phyloP scores from a whole-genome alignment of 2,888 invertebrate genomes.

The Sesia apiformis region DNA sequence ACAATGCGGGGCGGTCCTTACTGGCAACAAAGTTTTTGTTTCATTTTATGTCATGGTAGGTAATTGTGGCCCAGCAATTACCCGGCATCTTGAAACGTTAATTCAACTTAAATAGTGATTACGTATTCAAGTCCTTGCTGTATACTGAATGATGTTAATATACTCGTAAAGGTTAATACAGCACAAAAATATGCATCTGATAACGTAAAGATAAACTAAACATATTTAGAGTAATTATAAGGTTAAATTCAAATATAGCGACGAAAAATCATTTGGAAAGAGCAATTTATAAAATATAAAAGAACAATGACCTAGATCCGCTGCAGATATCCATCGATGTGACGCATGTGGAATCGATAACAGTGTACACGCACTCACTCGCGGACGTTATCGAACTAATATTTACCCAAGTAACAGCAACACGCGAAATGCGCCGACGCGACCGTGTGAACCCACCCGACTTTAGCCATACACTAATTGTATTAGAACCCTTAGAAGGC shows the following conservation, averaged over 20 bases:
- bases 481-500: conserved; percentile 39
- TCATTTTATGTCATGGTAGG: not conserved
- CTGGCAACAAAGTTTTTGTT: not conserved
- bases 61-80: not conserved
- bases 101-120: too few species aligned
- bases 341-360: conserved; percentile 72
- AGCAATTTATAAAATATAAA: conserved; percentile 36
- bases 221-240: too few species aligned
- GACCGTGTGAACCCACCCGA: conserved; percentile 46
- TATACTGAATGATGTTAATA: too few species aligned
- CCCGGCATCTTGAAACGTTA: not conserved
- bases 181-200: too few species aligned
- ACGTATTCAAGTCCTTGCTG: too few species aligned
- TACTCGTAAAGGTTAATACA: too few species aligned
- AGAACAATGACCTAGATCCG: conserved; percentile 72
- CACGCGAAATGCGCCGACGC: conserved; percentile 38
- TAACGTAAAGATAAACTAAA: too few species aligned
- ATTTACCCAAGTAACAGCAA: conserved; percentile 60
- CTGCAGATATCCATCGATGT: conserved; percentile 67
- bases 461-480: conserved; percentile 31
- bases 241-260: too few species aligned
- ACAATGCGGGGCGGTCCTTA: not conserved
- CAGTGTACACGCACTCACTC: conserved; percentile 61
- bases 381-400: conserved; percentile 61
- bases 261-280: too few species aligned